Evolutionary conservation across 2,888 invertebrate species (phyloP), one percentile per base, ranked within the genome.

Genomic region (Drosophila nr. perissopoda): DNA sequence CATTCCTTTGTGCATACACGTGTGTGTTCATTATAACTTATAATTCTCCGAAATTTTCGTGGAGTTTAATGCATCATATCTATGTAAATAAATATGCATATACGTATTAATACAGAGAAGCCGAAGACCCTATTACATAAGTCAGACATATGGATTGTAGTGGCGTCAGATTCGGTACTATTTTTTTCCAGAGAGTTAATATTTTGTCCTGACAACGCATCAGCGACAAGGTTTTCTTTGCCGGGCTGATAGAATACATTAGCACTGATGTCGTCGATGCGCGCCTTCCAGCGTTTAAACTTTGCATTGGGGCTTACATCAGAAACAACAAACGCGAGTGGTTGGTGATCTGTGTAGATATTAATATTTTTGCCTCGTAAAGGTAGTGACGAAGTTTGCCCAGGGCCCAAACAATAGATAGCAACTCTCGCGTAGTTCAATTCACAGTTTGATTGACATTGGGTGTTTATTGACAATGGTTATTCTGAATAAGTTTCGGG

Each of bases 1-100:
- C 29, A 62, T 49, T 18, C 10, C 4, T 18, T 8, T 36, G 25
- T 27, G 64, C 59, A 62, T 53, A 59, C 38, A 56, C 38, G 61
- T 21, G 11, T 40, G 21, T n/a, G 29, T 48, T 56, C 49, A 21
- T 54, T 49, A 38, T 38, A 45, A n/a, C 36, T 61, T 52, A 27
- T 16, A 40, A 34, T 34, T n/a, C 38, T 65, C n/a, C 25, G 27
- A 65, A 67, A 60, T 10, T 29, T 21, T n/a, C 11, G 16, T 21
- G 21, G 13, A 48, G 25, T 57, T 57, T 11, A 27, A 29, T 38
- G 65, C 54, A 49, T 36, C 36, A 34, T 48, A 4, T n/a, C 4
- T 31, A 18, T 36, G n/a, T 25, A 33, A 3, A 34, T 38, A 8
- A 21, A 27, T 38, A 7, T 60, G 16, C 10, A 38, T 21, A 36